These are phyloP conservation scores for Temnothorax nylanderi DNA, from an alignment of 1,140 invertebrate species.

Conservation along the genomic window DNA sequence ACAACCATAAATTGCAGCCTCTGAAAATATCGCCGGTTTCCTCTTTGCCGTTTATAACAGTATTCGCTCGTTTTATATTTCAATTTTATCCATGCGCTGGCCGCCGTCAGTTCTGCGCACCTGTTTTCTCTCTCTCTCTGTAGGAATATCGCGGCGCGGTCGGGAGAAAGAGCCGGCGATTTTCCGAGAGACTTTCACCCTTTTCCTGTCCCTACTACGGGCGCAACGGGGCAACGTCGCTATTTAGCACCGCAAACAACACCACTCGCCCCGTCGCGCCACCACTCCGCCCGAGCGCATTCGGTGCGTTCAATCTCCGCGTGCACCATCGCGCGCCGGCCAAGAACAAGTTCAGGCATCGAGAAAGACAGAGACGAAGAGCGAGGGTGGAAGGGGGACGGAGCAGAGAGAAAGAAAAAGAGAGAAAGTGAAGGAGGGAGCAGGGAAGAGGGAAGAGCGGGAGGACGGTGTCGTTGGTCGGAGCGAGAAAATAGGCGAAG, in stretches of 20 bases:
- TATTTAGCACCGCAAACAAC: conserved; percentile 53
- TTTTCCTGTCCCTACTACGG: conserved; percentile 52
- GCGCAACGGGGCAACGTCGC: neutral
- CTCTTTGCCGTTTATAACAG: conserved; percentile 62
- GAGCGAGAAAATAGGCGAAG: conserved; percentile 57
- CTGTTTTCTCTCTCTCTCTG: conserved; percentile 57
- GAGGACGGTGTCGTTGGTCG: conserved; percentile 45
- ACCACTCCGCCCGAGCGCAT: conserved; percentile 7
- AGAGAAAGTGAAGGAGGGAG: neutral
- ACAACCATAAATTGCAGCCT: conserved; percentile 58
- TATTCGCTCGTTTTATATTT: conserved; percentile 70
- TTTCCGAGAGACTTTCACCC: conserved; percentile 76
- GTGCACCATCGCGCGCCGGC: conserved; percentile 34
- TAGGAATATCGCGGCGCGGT: neutral
- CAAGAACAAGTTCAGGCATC: conserved; percentile 68
- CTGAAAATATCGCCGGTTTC: conserved; percentile 57
- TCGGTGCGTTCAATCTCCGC: conserved; percentile 54
- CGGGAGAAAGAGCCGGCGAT: conserved; percentile 58
- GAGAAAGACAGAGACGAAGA: conserved; percentile 26
- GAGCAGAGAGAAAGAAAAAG: conserved; percentile 45
- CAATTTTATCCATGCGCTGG: conserved; percentile 61
- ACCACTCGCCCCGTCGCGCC: neutral
- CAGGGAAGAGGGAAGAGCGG: neutral
- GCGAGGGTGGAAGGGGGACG: conserved; percentile 61
- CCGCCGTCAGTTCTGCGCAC: conserved; percentile 37